These are phyloP conservation scores for Colletes collaris DNA, from an alignment of 2,888 invertebrate genomes.

Conservation along the genomic window DNA sequence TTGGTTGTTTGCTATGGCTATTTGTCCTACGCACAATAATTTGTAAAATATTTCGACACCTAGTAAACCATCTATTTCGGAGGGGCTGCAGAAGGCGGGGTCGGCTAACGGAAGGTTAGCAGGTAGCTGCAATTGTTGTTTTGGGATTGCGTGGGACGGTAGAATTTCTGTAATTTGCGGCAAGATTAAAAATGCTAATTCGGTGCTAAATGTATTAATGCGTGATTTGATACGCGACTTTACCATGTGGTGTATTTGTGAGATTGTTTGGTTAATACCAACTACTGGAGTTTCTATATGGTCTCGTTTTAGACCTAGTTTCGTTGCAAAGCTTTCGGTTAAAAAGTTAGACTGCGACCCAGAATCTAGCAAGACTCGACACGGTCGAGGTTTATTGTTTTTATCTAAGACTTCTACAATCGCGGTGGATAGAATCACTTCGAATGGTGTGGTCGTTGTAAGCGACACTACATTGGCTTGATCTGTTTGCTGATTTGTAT, in stretches of 20 bases:
- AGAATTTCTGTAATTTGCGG: no score
- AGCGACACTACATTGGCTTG: no score
- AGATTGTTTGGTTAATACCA: neutral
- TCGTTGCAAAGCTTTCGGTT: neutral
- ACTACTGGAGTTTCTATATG: no score
- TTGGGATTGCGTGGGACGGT: no score
- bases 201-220: no score
- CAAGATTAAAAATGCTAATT: no score
- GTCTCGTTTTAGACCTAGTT: neutral
- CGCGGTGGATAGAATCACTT: no score
- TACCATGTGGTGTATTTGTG: neutral
- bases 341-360: slow-evolving; percentile 33
- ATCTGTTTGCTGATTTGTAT: no score
- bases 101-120: neutral
- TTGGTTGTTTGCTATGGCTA: neutral
- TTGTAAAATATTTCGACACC: neutral
- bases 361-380: slow-evolving; percentile 25
- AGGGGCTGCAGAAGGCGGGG: slow-evolving; percentile 4
- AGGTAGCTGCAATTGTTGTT: no score
- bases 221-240: no score
- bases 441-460: no score
- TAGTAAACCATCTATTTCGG: slow-evolving; percentile 18
- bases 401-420: neutral
- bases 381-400: neutral
- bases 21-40: slow-evolving; percentile 20